Evolutionary conservation across 2,797 vertebrate genomes (phyloP), one percentile per base, ranked within the genome.

Genomic region (Leptodactylus fallax): DNA sequence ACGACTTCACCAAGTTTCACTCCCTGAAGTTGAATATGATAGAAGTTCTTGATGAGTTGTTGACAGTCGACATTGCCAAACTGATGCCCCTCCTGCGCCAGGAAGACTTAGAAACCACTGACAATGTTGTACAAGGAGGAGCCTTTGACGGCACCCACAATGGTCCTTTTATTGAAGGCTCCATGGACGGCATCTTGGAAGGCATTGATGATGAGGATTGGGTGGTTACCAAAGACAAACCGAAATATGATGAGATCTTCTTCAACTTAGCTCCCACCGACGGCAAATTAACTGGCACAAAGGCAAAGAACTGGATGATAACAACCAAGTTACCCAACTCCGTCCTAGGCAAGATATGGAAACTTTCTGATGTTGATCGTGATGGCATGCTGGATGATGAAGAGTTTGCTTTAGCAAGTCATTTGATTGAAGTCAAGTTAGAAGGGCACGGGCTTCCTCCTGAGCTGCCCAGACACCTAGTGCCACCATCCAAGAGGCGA

Each of bases 241-340:
- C 97, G 91, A 99, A 99, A 69, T 99, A 99, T 0, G 97, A 99
- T 0, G 97, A 99, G 90, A 98, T 99, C 94, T 99, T 99, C 95
- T 98, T 98, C 89, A 98, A 97, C 92, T 94, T 99, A 11, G 95
- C 96, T 0, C 97, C 97, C 0, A 95, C 94, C 0, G 97, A 98
- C 51, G 98, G 98, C 25, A 99, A 99, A 92, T 95, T 98, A 90
- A 98, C 96, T 0, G 97, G 97, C 90, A 95, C 93, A 90, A 98
- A 97, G 93, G 98, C 96, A 10, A 97, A 96, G 92, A 96, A 95
- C 92, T 98, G 97, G 98, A 98, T 99, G 98, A 96, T 97, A 90
- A 96, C 96, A 90, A 97, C 97, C 85, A 96, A 97, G 87, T 93
- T 99, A 89, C 98, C 98, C 92, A 98, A 98, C 92, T 98, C 98